Evolutionary conservation across 2,888 invertebrate species (phyloP).

Genomic region (Dorcus hopei): DNA sequence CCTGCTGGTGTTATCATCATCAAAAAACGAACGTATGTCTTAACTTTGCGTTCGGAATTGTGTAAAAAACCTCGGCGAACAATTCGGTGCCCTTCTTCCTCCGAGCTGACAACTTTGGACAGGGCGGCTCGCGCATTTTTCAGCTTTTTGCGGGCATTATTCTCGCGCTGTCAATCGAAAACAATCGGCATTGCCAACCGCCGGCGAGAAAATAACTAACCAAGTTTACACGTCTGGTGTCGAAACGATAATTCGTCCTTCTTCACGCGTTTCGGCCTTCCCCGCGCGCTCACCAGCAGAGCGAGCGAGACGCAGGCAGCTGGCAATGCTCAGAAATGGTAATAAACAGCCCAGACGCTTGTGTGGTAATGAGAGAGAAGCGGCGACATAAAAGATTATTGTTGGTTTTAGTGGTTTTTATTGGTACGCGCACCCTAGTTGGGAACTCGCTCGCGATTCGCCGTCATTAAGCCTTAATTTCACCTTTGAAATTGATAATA

Average conservation of each 20-base stretch:
- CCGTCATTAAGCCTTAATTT: background rate
- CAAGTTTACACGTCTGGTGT: conserved; percentile 48
- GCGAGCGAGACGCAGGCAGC: conserved; percentile 2
- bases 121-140: conserved; percentile 25
- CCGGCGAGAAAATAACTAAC: conserved; percentile 50
- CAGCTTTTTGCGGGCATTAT: conserved; percentile 35
- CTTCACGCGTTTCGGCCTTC: conserved; percentile 1
- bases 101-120: too few species aligned
- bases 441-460: background rate
- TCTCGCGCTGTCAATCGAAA: conserved; percentile 40
- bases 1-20: too few species aligned
- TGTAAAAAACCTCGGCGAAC: too few species aligned
- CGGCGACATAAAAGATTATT: conserved; percentile 27
- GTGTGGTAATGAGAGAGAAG: conserved; percentile 31
- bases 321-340: conserved; percentile 17
- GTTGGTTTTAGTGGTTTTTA: background rate
- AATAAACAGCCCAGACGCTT: conserved; percentile 28
- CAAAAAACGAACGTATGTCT: too few species aligned
- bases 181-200: conserved; percentile 40
- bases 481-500: background rate
- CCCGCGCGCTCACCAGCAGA: conserved; percentile 1
- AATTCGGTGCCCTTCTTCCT: too few species aligned
- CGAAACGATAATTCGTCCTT: conserved; percentile 46
- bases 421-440: background rate
- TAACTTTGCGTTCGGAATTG: too few species aligned